Percentiles rank a stretch among this genome's conserved stretches.
Evolutionary conservation across 2,888 invertebrate species (phyloP).

Genomic region (Nezara viridula): DNA sequence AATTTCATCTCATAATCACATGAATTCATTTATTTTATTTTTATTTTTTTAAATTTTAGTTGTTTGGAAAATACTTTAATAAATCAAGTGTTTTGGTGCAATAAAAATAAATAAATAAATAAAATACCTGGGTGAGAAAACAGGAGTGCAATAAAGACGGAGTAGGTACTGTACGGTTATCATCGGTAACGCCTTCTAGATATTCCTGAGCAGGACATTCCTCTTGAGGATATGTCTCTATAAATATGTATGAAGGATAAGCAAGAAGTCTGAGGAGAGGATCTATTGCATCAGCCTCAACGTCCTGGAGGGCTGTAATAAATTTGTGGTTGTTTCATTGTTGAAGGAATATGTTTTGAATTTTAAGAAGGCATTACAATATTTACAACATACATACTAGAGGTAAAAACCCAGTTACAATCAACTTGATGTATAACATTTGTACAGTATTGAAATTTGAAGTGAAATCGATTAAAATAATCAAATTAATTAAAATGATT

Average conservation of each 20-base stretch:
- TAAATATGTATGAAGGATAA: constrained; percentile 10
- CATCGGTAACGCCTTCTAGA: neutral
- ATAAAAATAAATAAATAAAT: too few relatives aligned
- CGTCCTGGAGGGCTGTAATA: neutral
- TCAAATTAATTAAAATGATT: too few relatives aligned
- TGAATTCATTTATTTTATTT: too few relatives aligned
- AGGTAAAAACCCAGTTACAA: neutral
- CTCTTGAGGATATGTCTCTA: neutral
- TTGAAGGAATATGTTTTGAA: neutral
- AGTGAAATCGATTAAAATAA: too few relatives aligned
- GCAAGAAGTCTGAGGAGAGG: neutral
- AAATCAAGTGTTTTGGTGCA: too few relatives aligned
- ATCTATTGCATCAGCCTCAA: neutral
- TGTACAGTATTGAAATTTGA: too few relatives aligned
- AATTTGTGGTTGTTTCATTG: neutral
- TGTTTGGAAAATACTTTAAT: too few relatives aligned
- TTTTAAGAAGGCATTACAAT: neutral
- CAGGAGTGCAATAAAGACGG: neutral
- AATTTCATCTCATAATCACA: too few relatives aligned
- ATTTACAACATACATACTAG: neutral
- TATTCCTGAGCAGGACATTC: neutral
- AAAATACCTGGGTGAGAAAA: too few relatives aligned
- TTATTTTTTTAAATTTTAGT: too few relatives aligned
- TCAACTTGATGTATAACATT: too few relatives aligned
- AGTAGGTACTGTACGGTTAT: neutral